Evolutionary conservation across 2,888 invertebrate species (phyloP).

Genomic region (Apodemia duryi): DNA sequence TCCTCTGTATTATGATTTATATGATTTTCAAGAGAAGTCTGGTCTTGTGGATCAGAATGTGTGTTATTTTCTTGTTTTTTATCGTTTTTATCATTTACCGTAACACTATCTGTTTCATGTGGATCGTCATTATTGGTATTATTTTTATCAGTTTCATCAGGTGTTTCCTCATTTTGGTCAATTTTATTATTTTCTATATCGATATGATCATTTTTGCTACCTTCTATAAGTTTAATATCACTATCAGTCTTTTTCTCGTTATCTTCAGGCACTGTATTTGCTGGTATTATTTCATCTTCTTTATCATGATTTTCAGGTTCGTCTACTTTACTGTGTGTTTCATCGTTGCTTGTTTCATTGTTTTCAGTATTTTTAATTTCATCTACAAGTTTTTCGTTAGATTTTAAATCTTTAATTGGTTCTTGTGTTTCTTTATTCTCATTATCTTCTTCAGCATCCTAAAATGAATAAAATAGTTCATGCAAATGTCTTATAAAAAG

Average conservation of each 20-base stretch:
- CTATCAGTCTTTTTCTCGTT: conserved; percentile 27
- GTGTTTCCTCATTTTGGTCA: conserved; percentile 31
- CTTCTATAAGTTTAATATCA: conserved; percentile 30
- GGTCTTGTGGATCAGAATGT: conserved; percentile 25
- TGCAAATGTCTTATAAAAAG: conserved; percentile 65
- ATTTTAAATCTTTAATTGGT: conserved; percentile 17
- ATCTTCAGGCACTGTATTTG: conserved; percentile 26
- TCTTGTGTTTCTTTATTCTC: conserved; percentile 19
- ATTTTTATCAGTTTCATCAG: conserved; percentile 28
- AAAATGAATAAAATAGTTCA: conserved; percentile 73
- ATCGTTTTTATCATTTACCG: conserved; percentile 24
- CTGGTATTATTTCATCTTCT: conserved; percentile 31
- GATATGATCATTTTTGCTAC: conserved; percentile 23
- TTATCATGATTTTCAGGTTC: conserved; percentile 37
- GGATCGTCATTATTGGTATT: conserved; percentile 29
- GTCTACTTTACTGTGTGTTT: conserved; percentile 24
- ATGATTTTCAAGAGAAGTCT: too few species aligned
- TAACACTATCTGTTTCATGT: conserved; percentile 29
- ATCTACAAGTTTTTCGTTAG: conserved; percentile 19
- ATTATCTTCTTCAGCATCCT: conserved; percentile 40
- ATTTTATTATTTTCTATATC: conserved; percentile 27
- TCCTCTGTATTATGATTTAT: background rate
- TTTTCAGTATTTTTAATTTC: conserved; percentile 9
- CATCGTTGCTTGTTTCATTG: conserved; percentile 20
- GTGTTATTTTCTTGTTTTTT: conserved; percentile 28